Conservation (phyloP, 2,797 vertebrate genomes). For the Danio aesculapii region DNA sequence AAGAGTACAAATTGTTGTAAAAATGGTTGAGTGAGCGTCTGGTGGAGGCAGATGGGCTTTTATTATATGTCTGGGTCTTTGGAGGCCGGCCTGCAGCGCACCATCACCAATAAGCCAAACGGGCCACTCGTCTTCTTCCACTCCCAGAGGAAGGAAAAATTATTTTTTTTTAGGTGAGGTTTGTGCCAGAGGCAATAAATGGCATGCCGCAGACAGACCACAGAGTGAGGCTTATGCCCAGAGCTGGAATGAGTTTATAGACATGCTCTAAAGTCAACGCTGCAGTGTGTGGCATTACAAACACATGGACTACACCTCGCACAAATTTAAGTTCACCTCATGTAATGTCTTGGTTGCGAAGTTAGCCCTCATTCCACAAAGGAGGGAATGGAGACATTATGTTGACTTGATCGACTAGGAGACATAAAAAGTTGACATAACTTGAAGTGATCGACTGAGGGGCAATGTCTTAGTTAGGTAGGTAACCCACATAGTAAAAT, state of each 20-base stretch:
- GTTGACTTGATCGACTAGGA: no score
- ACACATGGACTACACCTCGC: not conserved
- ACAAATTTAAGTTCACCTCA: not conserved
- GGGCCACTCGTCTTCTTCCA: slow-evolving; percentile 46
- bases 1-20: slow-evolving; percentile 31
- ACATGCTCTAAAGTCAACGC: slow-evolving; percentile 1
- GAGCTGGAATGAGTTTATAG: slow-evolving; percentile 23
- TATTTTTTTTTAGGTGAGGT: slow-evolving; percentile 14
- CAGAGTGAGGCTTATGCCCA: slow-evolving; percentile 48
- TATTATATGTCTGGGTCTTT: slow-evolving; percentile 54
- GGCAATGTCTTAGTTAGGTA: no score
- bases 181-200: slow-evolving; percentile 57
- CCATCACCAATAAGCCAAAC: slow-evolving; percentile 49
- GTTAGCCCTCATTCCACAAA: no score
- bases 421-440: no score
- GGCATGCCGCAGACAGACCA: slow-evolving; percentile 44
- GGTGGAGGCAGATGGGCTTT: slow-evolving; percentile 54
- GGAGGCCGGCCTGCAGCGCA: slow-evolving; percentile 40
- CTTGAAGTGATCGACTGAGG: no score
- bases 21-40: slow-evolving; percentile 41
- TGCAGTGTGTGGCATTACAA: slow-evolving; percentile 32
- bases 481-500: no score
- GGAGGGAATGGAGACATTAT: no score
- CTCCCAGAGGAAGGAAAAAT: slow-evolving; percentile 31
- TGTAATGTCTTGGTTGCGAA: not conserved